Evolutionary conservation across 2,113 vertebrate species (phyloP), one percentile per base, ranked within the genome.

Genomic region (Nanorana parkeri): DNA sequence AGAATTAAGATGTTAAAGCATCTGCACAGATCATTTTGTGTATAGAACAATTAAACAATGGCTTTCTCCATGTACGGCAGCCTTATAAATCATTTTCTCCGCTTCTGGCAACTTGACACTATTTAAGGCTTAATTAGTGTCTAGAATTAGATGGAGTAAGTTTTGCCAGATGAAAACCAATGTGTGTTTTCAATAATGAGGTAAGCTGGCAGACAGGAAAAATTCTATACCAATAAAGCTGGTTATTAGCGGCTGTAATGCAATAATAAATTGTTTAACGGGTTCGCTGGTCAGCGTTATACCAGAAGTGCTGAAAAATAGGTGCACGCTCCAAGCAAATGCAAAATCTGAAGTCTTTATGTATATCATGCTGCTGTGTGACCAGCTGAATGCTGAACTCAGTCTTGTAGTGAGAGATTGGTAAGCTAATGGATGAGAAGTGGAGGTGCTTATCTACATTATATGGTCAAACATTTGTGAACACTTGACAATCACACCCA

Each of bases 181-280:
- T 54, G 75, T 65, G 60, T 65, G 60, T 61, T 75, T 58, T 61
- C 56, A 75, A 75, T 76, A 76, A 76, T 76, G 56, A 76, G 58
- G 32, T 76, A 36, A 51, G 19, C 19, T 54, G 19, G 74, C 58
- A 77, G 74, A 77, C 74, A 63, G 74, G 60, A 77, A 77, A 77
- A 77, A 5, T 58, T 28, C 23, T 16, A 32, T n/a, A 36, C 20
- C 13, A 61, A 47, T 63, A 63, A 63, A 61, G 20, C 65, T 60
- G 16, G 19, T 61, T 63, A 76, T 63, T 76, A 76, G 71, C 20
- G 54, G 71, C 73, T 63, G 58, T 76, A 63, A 64, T 51, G 23
- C 17, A 51, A 76, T 63, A 76, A 76, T 76, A 76, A 61, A 76
- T 52, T 24, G 5, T 64, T 63, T 63, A 63, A 76, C 15, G 17